phyloP scores from a whole-genome alignment of 2,888 invertebrate species.

The Calameuta idolon region DNA sequence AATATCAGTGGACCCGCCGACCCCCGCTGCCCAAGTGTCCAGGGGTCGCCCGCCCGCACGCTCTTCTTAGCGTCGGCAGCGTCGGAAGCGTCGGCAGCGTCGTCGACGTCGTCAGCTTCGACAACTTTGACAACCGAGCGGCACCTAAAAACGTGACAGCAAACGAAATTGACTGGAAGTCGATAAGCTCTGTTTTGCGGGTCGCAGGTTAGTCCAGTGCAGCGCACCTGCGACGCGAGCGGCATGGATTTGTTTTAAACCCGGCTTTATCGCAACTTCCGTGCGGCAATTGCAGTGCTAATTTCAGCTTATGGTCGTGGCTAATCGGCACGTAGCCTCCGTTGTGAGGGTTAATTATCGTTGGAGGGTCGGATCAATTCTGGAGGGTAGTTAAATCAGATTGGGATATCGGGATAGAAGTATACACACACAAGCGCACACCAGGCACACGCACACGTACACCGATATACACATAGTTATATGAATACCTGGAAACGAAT shows the following conservation, averaged over 20 bases:
- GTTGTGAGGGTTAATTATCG: not conserved
- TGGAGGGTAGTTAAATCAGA: not conserved
- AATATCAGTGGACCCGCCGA: not conserved
- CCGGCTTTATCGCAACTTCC: slow-evolving; percentile 3
- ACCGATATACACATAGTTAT: too few relatives aligned
- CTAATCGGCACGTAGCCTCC: slow-evolving; percentile 4
- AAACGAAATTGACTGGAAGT: not conserved
- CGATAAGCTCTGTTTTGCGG: slow-evolving; percentile 1
- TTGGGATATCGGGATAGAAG: not conserved
- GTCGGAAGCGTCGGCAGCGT: not conserved
- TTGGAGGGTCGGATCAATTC: not conserved
- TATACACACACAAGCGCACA: not conserved
- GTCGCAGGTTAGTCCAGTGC: not conserved
- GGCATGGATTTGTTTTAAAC: slow-evolving; percentile 1
- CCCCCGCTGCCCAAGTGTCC: not conserved
- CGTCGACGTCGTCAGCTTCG: not conserved
- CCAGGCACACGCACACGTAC: too few relatives aligned
- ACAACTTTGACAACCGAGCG: not conserved
- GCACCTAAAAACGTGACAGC: not conserved
- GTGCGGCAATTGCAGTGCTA: slow-evolving; percentile 5
- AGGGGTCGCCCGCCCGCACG: too few relatives aligned
- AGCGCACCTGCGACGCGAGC: slow-evolving; percentile 1
- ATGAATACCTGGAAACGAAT: not conserved
- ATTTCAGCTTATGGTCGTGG: not conserved
- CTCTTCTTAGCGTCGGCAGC: not conserved